Evolutionary conservation across 2,113 vertebrate species (phyloP).

Genomic region (Tragelaphus buxtoni): DNA sequence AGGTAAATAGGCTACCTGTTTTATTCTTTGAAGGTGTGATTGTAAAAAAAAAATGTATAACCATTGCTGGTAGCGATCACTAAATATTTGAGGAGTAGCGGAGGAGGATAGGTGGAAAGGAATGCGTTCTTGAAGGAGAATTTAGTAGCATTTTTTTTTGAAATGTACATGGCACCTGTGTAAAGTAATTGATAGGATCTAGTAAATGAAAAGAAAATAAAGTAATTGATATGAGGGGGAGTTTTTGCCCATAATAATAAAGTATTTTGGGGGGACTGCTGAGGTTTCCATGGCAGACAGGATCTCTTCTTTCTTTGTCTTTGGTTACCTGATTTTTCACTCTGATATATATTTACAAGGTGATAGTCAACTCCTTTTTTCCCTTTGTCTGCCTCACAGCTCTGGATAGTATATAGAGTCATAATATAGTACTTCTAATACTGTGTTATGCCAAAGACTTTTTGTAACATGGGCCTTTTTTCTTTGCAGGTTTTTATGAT

Average conservation of each 20-base stretch:
- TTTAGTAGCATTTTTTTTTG: background rate
- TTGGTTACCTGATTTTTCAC: background rate
- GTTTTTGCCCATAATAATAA: background rate
- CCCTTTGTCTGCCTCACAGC: background rate
- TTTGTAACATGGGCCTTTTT: conserved; percentile 62
- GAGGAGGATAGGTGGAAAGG: background rate
- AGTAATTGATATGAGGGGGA: background rate
- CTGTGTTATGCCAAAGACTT: background rate
- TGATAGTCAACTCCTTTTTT: background rate
- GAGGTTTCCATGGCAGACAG: background rate
- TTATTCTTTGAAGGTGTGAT: conserved; percentile 26
- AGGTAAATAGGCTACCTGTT: background rate
- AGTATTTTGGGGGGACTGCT: background rate
- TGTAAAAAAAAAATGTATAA: background rate
- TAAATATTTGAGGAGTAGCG: background rate
- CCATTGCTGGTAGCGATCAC: background rate
- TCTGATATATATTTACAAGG: background rate
- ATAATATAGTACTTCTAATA: background rate
- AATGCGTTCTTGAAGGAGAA: conserved; percentile 13
- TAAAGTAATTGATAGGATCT: background rate
- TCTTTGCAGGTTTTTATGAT: conserved; percentile 94
- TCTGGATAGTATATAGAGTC: background rate
- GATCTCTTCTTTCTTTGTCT: background rate
- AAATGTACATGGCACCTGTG: background rate
- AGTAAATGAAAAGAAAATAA: background rate